Base-by-base conservation (phyloP, 2,888 invertebrate species). In the Ganaspis brasiliensis region DNA sequence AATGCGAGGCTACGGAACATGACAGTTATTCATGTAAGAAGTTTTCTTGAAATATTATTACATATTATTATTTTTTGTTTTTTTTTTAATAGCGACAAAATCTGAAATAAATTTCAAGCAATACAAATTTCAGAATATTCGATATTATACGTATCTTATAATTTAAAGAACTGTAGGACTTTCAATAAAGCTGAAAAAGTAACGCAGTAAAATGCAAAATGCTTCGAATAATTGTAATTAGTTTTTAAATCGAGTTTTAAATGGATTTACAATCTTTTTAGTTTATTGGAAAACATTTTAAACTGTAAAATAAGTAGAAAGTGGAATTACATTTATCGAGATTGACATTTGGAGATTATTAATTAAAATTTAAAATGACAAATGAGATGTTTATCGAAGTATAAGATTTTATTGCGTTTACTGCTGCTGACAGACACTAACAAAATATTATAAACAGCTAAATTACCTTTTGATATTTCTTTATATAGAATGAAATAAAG, bases 381-480 rank as follows among this genome's bases (percentile, higher is more conserved):
- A n/a, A n/a, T n/a, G n/a, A n/a, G 6, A 40, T 45, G n/a, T 14
- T 12, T 3, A 40, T 14, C 16, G 19, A 52, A 16, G 1, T 16
- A 52, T 19, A 19, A 3, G 8, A 52, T 72, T 49, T 55, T 71
- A 59, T 16, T 78, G 72, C 49, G 57, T 73, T 78, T 73, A 70
- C 24, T 63, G 37, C 26, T 67, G n/a, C 26, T 57, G 3, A 9
- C 21, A 12, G 12, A 21, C 67, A 67, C 67, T 78, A 76, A 75
- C 73, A 21, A 76, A 77, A 71, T 79, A 79, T 79, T 81, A 77
- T 75, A 77, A 80, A 78, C 79, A 81, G 82, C 79, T n/a, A 80
- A 81, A 83, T 82, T 72, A 75, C 73, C n/a, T 82, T 76, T 73
- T 83, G 78, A 80, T 82, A 80, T 84, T 86, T 82, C 83, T 76